Conservation (phyloP, 2,888 invertebrate genomes). For the Trimorus sp. region DNA sequence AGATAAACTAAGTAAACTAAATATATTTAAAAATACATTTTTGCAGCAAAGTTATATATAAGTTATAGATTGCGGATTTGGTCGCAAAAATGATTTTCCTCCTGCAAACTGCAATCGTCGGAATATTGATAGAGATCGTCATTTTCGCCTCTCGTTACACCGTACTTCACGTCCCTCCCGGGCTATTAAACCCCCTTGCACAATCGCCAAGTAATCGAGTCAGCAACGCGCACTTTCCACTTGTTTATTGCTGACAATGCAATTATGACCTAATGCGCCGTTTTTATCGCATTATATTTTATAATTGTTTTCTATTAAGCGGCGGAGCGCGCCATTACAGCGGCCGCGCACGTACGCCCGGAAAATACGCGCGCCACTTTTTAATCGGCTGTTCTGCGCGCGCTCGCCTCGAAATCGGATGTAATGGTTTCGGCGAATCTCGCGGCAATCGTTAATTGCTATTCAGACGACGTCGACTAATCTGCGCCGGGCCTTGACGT, state of each 20-base stretch:
- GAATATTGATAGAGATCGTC: too few relatives aligned
- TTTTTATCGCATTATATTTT: neutral
- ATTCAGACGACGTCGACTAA: conserved; percentile 72
- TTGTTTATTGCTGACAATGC: conserved; percentile 10
- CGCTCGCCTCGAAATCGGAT: neutral
- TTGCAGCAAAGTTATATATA: too few relatives aligned
- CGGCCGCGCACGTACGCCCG: too few relatives aligned
- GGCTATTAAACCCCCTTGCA: conserved; percentile 10
- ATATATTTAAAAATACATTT: too few relatives aligned
- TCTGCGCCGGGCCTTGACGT: conserved; percentile 65
- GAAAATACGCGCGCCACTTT: conserved; percentile 1
- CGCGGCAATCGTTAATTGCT: conserved; percentile 47
- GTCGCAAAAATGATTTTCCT: neutral
- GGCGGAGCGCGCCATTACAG: neutral
- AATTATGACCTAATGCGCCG: conserved; percentile 11
- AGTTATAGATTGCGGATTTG: too few relatives aligned
- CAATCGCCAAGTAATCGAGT: conserved; percentile 2
- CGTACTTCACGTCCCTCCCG: too few relatives aligned
- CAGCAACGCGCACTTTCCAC: conserved; percentile 6
- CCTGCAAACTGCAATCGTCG: neutral
- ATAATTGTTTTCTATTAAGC: conserved; percentile 13
- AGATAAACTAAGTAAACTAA: too few relatives aligned
- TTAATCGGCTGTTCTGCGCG: neutral
- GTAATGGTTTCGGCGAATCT: conserved; percentile 44
- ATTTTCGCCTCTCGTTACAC: too few relatives aligned